Evolutionary conservation across 1,140 invertebrate species (phyloP).

Genomic region (Bombus waltoni): DNA sequence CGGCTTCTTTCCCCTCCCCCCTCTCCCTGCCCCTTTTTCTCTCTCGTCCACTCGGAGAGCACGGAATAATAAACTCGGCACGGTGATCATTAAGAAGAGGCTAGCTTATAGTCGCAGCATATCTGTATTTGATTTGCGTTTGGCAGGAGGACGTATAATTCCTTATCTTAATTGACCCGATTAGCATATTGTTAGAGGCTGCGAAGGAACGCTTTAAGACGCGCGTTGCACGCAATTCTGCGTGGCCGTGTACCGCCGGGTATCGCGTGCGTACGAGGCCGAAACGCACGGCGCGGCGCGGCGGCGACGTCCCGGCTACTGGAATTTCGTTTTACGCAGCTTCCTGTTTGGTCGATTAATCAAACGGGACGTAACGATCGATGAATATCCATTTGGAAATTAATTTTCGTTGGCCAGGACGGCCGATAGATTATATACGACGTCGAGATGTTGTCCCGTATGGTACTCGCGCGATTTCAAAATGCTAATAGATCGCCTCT

Average conservation of each 20-base stretch:
- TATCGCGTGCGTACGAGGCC: conserved; percentile 25
- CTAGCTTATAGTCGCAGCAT: conserved; percentile 21
- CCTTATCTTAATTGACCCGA: conserved; percentile 57
- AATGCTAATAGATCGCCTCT: conserved; percentile 26
- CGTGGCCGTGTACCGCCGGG: background rate
- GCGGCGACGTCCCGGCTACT: conserved; percentile 4
- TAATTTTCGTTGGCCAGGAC: background rate
- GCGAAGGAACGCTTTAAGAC: conserved; percentile 8
- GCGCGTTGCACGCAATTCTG: conserved; percentile 43
- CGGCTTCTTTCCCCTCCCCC: background rate
- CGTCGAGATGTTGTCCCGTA: background rate
- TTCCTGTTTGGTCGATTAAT: conserved; percentile 22
- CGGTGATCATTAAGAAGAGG: conserved; percentile 36
- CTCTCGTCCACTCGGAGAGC: background rate
- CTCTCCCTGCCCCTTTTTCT: conserved; percentile 9
- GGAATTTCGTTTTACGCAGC: conserved; percentile 36
- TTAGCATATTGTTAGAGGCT: conserved; percentile 44
- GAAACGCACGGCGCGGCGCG: background rate
- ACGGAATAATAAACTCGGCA: conserved; percentile 33
- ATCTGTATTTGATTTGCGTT: conserved; percentile 52
- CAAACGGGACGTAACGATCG: conserved; percentile 16
- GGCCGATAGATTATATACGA: conserved; percentile 2
- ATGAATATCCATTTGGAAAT: conserved; percentile 28
- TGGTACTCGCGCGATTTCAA: conserved; percentile 18
- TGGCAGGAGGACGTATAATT: conserved; percentile 40